Evolutionary conservation across 2,888 invertebrate genomes (phyloP).

Genomic region (Eurois occulta): DNA sequence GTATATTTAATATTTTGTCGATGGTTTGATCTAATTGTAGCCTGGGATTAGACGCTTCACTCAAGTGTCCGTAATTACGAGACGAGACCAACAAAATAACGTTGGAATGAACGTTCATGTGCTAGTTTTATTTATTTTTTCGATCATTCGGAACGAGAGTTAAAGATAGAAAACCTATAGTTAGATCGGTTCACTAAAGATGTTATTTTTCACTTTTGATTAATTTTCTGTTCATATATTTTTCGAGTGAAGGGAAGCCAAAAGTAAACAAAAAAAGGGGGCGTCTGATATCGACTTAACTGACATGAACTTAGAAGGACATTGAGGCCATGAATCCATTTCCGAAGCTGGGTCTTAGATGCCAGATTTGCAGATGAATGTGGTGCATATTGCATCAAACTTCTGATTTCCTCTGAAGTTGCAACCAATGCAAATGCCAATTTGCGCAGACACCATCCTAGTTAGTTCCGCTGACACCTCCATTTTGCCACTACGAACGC

Average conservation of each 20-base stretch:
- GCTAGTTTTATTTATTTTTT: background rate
- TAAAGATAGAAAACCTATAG: background rate
- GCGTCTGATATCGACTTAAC: background rate
- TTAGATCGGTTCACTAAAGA: background rate
- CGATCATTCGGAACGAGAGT: background rate
- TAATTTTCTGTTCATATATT: background rate
- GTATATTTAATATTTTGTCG: background rate
- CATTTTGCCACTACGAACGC: constrained; percentile 17
- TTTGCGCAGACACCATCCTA: constrained; percentile 7
- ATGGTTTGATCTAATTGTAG: background rate
- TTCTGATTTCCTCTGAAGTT: constrained; percentile 12
- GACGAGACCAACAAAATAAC: background rate
- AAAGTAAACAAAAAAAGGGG: background rate
- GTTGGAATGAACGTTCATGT: background rate
- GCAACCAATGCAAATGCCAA: constrained; percentile 24
- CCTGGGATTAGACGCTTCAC: background rate
- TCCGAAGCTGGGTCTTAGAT: background rate
- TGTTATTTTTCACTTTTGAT: background rate
- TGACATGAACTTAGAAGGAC: background rate
- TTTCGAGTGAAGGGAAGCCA: background rate
- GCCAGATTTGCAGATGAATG: constrained; percentile 2
- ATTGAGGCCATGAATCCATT: background rate
- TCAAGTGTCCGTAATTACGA: background rate
- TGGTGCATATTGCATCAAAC: constrained; percentile 8
- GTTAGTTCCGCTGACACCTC: constrained; percentile 31